Evolutionary conservation across 2,797 vertebrate species (phyloP), one percentile per base, ranked within the genome.

Genomic region (Tamandua tetradactyla): DNA sequence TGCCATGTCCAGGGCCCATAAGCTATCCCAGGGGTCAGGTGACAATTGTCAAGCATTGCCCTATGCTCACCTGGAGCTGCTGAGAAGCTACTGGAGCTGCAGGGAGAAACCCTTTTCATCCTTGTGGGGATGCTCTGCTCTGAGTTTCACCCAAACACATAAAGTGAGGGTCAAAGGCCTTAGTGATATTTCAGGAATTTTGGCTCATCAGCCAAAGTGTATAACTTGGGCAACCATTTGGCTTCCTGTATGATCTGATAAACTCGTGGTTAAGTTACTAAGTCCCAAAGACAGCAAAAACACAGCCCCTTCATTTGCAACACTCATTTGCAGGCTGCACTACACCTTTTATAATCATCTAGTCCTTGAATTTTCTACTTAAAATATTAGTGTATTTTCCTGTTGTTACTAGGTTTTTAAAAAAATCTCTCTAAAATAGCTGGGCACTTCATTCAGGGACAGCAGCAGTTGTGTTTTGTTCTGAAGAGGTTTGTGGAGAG

Each of bases 211-310:
- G 14, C 47, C 57, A 57, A 64, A 57, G 32, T 20, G 25, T 6
- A 23, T 14, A 69, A 30, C n/a, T 37, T 3, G 0, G 27, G 15
- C 49, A 15, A 44, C 25, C 40, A 0, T 17, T 23, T 0, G 0
- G 1, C 64, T 52, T 55, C n/a, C 27, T 4, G 1, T 5, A 32
- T 23, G 44, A 12, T 14, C 8, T 10, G 37, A 57, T 17, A n/a
- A 13, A 3, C 52, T 13, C 4, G 40, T 0, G 1, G n/a, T 37
- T 30, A 61, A 47, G 25, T 27, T 6, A 2, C 0, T 40, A 1
- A 0, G 1, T 23, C 27, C 22, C 17, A 3, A 25, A 32, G 35
- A 32, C 49, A 23, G 62, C 27, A 10, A 13, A n/a, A 37, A 3
- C 4, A 6, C 0, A 5, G 12, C 12, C 3, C 3, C 18, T 13